Conservation (phyloP, 2,888 invertebrate species). For the Dione vanillae region DNA sequence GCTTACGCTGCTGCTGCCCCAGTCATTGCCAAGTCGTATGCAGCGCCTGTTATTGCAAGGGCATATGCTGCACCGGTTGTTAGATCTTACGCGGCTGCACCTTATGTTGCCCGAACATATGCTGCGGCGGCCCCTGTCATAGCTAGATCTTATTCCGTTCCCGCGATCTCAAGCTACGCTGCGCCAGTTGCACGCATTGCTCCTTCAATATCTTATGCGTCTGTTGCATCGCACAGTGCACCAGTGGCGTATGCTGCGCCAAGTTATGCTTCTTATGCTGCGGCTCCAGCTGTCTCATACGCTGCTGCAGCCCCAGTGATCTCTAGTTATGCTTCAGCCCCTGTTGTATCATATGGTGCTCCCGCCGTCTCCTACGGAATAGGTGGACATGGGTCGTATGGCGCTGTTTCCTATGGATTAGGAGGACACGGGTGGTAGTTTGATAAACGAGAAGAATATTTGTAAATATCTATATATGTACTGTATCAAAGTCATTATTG, state of each 20-base stretch:
- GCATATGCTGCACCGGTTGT: slow-evolving; percentile 47
- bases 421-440: slow-evolving; percentile 58
- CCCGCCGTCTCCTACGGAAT: slow-evolving; percentile 55
- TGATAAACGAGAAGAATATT: slow-evolving; percentile 38
- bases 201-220: slow-evolving; percentile 66
- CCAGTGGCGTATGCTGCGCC: slow-evolving; percentile 62
- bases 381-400: slow-evolving; percentile 52
- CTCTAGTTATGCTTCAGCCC: slow-evolving; percentile 43
- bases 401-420: slow-evolving; percentile 46
- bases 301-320: slow-evolving; percentile 54
- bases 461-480: slow-evolving; percentile 47
- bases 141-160: slow-evolving; percentile 34
- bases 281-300: slow-evolving; percentile 52
- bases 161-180: slow-evolving; percentile 35
- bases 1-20: slow-evolving; percentile 70
- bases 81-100: slow-evolving; percentile 49
- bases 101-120: slow-evolving; percentile 51
- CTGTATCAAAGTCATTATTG: slow-evolving; percentile 36
- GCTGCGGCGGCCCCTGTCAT: slow-evolving; percentile 44
- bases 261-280: slow-evolving; percentile 42
- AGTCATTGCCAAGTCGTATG: slow-evolving; percentile 52
- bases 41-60: slow-evolving; percentile 45
- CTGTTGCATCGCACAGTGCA: slow-evolving; percentile 83
- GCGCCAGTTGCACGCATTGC: slow-evolving; percentile 43
- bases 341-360: slow-evolving; percentile 67